A percentile compares a stretch with the other conserved stretches of the same genome.
phyloP scores from a whole-genome alignment of 2,888 invertebrate genomes.

The Drosophila eohydei region DNA sequence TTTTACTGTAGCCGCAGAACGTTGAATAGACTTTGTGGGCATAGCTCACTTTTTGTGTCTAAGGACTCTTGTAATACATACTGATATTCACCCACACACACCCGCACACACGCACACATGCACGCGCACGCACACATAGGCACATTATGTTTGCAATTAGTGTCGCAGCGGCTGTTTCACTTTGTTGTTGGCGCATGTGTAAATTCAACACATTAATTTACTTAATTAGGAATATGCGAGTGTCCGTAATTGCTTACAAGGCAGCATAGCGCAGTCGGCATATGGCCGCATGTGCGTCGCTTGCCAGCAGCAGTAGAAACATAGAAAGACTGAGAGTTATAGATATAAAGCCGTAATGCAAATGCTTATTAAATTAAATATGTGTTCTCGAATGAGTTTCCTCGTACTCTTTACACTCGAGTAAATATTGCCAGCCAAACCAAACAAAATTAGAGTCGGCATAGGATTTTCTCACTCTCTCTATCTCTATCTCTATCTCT shows the following conservation, averaged over 20 bases:
- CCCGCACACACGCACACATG: not conserved
- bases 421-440: slow-evolving; percentile 34
- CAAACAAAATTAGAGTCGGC: slow-evolving; percentile 7
- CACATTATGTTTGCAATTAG: slow-evolving; percentile 76
- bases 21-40: slow-evolving; percentile 17
- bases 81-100: slow-evolving; percentile 8
- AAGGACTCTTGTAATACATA: slow-evolving; percentile 30
- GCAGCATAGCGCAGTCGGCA: slow-evolving; percentile 44
- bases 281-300: slow-evolving; percentile 61
- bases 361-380: slow-evolving; percentile 78
- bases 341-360: slow-evolving; percentile 59
- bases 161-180: slow-evolving; percentile 77
- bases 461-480: not conserved
- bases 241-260: slow-evolving; percentile 77
- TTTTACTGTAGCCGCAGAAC: slow-evolving; percentile 27
- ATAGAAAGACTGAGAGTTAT: slow-evolving; percentile 32
- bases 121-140: slow-evolving; percentile 17
- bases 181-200: slow-evolving; percentile 67
- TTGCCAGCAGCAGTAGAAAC: slow-evolving; percentile 2
- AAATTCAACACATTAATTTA: slow-evolving; percentile 78
- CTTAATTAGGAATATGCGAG: slow-evolving; percentile 76
- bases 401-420: slow-evolving; percentile 24
- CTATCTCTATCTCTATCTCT: too few species aligned
- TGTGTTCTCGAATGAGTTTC: slow-evolving; percentile 32
- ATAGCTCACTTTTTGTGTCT: slow-evolving; percentile 14